Evolutionary conservation across 2,797 vertebrate genomes (phyloP), one percentile per base, ranked within the genome.

Genomic region (Gallinago stenura): DNA sequence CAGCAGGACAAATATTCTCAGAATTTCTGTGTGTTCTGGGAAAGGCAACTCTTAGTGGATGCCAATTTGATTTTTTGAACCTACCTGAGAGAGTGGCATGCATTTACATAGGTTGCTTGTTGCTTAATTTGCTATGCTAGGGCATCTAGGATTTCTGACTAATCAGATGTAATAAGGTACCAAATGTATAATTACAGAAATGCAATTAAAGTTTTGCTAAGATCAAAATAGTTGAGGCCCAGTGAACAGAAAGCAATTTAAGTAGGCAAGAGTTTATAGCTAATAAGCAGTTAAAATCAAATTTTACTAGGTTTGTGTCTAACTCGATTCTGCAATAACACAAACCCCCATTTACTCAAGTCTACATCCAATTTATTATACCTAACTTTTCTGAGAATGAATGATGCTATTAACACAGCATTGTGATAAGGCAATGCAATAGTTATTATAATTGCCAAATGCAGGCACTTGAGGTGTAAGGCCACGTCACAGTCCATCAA

Each of bases 1-100:
- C 33, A 31, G 41, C n/a, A 66, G 64, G 58, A 66, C 15, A 14
- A 43, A 66, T 15, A 24, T 43, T 26, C 66, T 31, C 33, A 46
- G 76, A 41, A 21, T 46, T 46, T 22, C 20, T 1, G 11, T 46
- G 45, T 46, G 62, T 57, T 37, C 53, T 62, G 78, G 33, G 33
- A 57, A 68, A 56, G 69, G 30, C 48, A 87, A 2, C 28, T 83
- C 28, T 83, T 25, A 25, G 28, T 1, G 0, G 65, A 48, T 43
- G n/a, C 65, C 30, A 12, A 12, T 20, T 46, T 4, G 1, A 5
- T 71, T 33, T 33, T 33, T 16, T 12, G n/a, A 50, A 76, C 33
- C 50, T 60, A 28, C 58, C 66, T n/a, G 37, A 46, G 64, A 30
- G 24, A 0, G 1, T 58, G 12, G 11, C 4, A 1, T 37, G 56